phyloP scores from a whole-genome alignment of 2,888 invertebrate species.

The Xanthorhoe spadicearia region DNA sequence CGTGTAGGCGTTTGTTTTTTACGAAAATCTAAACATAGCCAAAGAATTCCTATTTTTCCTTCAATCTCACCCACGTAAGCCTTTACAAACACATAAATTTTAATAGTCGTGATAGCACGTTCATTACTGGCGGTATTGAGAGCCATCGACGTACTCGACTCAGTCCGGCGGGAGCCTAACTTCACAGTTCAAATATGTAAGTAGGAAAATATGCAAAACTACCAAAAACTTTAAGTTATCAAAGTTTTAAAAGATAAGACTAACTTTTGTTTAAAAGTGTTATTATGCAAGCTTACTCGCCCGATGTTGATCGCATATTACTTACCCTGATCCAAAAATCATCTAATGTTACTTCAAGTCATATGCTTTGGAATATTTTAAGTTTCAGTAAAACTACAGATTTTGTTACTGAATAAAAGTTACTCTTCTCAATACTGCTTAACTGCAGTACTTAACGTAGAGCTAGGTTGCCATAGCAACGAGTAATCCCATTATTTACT shows the following conservation, averaged over 20 bases:
- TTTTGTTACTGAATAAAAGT: too few relatives aligned
- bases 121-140: constrained; percentile 29
- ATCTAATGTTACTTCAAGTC: too few relatives aligned
- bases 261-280: too few relatives aligned
- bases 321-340: too few relatives aligned
- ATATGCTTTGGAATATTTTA: too few relatives aligned
- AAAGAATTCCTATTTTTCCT: constrained; percentile 18
- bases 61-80: constrained; percentile 29
- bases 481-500: constrained; percentile 40
- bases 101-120: constrained; percentile 33
- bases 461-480: constrained; percentile 36
- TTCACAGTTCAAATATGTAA: neutral
- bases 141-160: constrained; percentile 17
- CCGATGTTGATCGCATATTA: too few relatives aligned
- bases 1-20: neutral
- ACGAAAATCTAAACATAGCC: constrained; percentile 10
- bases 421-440: neutral
- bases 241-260: neutral
- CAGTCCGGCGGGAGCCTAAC: constrained; percentile 4
- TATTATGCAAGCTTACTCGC: too few relatives aligned
- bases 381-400: too few relatives aligned
- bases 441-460: neutral
- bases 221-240: neutral
- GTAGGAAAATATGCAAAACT: neutral
- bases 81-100: constrained; percentile 34